Evolutionary conservation across 2,888 invertebrate genomes (phyloP), one percentile per base, ranked within the genome.

Genomic region (Drosophila mercatorum): DNA sequence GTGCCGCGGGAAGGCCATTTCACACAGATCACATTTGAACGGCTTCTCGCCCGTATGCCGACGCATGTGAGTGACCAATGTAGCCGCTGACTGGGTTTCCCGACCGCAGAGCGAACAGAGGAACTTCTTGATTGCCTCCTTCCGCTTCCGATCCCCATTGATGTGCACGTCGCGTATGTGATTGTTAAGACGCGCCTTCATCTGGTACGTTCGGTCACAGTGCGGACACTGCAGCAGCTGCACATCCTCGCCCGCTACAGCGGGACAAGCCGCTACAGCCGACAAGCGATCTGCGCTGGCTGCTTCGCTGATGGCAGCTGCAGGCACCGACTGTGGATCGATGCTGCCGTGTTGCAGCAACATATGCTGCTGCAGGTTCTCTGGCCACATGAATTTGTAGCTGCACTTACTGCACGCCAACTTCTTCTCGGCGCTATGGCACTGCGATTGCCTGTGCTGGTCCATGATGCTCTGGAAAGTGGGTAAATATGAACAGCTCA

Each of bases 51-150:
- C 95, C 0, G 95, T 95, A 80, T 95, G 95, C 0, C 95, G 93
- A 0, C 95, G 93, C 94, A 95, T 95, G 75, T 95, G 95, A 1
- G 95, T 94, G 12, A 95, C 94, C 38, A 95, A 91, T 64, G 95
- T 95, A 0, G 95, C 95, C 0, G 95, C 94, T 68, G 94, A 95
- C 17, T 94, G 94, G 77, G 95, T 94, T 36, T 94, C 94, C 6
- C 94, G 92, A 0, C 95, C 95, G 81, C 95, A 95, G 81, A 95
- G 94, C n/a, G 94, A 93, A 66, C 95, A 95, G 12, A 95, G 91
- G 61, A 91, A 92, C 61, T 94, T 94, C 51, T 94, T 94, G 5
- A 93, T 92, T n/a, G 83, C 86, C 52, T 86, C 88, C 56, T 88
- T 85, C 1, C 88, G 83, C 51, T 86, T 86, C 3, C 88, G 81